phyloP scores from a whole-genome alignment of 2,888 invertebrate species.

The Caenorhabditis uteleia region DNA sequence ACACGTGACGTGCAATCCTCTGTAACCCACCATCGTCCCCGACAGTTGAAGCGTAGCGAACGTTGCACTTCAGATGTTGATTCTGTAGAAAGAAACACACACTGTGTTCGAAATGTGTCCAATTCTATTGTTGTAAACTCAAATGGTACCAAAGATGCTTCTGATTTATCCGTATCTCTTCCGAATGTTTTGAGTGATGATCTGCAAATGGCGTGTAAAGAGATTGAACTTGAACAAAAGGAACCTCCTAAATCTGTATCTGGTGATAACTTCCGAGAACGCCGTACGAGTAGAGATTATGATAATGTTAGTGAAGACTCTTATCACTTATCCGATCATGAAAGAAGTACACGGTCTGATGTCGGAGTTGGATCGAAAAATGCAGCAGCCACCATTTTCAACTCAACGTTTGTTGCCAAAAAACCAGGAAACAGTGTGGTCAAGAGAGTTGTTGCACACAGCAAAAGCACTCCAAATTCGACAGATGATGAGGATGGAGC shows the following conservation, averaged over 20 bases:
- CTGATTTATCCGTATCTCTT: constrained; percentile 59
- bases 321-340: constrained; percentile 62
- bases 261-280: constrained; percentile 65
- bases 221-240: constrained; percentile 40
- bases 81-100: constrained; percentile 18
- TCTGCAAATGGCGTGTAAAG: constrained; percentile 53
- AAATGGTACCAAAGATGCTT: constrained; percentile 26
- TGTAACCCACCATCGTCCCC: constrained; percentile 34
- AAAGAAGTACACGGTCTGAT: constrained; percentile 43
- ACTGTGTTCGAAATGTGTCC: neutral
- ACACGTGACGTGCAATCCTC: constrained; percentile 33
- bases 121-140: neutral
- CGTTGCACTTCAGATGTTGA: constrained; percentile 42
- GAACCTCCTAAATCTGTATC: constrained; percentile 59
- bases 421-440: constrained; percentile 64
- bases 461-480: constrained; percentile 45
- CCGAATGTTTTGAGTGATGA: constrained; percentile 67
- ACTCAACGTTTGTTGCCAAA: constrained; percentile 63
- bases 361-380: constrained; percentile 36
- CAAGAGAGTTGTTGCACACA: constrained; percentile 56
- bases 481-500: constrained; percentile 48
- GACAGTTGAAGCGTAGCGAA: constrained; percentile 38
- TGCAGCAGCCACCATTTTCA: constrained; percentile 41
- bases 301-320: constrained; percentile 67
- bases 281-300: constrained; percentile 37